These are phyloP conservation scores for Dryobota labecula DNA, from an alignment of 2,888 invertebrate species.

Conservation along the genomic window DNA sequence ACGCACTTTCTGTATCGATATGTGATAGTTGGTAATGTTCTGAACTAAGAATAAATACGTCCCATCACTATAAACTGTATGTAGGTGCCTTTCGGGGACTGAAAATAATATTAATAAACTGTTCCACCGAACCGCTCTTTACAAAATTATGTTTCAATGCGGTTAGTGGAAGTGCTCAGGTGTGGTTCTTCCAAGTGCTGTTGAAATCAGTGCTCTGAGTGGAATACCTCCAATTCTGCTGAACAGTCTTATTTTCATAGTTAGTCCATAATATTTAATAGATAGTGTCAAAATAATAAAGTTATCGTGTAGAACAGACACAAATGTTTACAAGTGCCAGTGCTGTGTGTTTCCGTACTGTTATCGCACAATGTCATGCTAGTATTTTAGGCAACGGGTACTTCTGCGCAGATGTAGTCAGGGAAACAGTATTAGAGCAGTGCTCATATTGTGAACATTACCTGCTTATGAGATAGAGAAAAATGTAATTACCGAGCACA, in stretches of 20 bases:
- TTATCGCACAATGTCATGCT: conserved; percentile 13
- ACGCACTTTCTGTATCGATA: too few species aligned
- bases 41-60: too few species aligned
- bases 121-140: too few species aligned
- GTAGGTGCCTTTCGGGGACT: too few species aligned
- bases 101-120: too few species aligned
- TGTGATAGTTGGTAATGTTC: too few species aligned
- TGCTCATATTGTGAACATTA: neutral
- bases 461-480: neutral
- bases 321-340: neutral
- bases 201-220: too few species aligned
- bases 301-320: conserved; percentile 5
- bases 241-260: neutral
- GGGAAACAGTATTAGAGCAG: neutral
- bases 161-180: too few species aligned
- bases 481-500: neutral
- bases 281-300: neutral
- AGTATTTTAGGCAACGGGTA: neutral
- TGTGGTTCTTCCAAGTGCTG: too few species aligned
- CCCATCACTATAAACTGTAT: too few species aligned
- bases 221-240: too few species aligned
- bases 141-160: too few species aligned
- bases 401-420: neutral
- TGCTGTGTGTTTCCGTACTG: conserved; percentile 7
- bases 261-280: neutral